A percentile compares a stretch with the other conserved stretches of the same genome.
Conservation (phyloP, 1,140 invertebrate species). For the Pteromalus puparum region DNA sequence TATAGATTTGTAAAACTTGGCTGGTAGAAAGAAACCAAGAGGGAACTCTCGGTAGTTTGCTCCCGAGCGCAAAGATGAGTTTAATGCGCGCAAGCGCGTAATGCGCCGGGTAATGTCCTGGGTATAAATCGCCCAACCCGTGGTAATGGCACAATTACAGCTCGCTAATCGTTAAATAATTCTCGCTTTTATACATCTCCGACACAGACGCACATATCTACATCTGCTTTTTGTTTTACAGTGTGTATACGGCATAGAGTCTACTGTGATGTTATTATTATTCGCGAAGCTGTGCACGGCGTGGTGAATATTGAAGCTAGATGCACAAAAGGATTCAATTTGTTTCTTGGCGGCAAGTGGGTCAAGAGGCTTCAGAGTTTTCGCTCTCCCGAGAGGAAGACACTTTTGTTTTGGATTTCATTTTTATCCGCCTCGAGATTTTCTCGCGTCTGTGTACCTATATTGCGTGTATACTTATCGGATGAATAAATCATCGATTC, state of each 20-base stretch:
- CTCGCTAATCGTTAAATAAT: conserved; percentile 27
- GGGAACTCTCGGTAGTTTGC: too few species aligned
- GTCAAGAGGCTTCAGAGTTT: neutral
- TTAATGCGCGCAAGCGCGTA: conserved; percentile 22
- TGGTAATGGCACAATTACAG: conserved; percentile 24
- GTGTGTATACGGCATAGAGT: neutral
- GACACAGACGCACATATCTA: neutral
- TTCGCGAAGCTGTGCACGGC: neutral
- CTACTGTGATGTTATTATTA: neutral
- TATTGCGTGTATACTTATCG: too few species aligned
- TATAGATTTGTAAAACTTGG: neutral
- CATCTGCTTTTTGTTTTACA: neutral
- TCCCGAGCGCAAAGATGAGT: neutral
- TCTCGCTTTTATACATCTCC: neutral
- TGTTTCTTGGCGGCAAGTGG: neutral
- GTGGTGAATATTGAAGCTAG: neutral
- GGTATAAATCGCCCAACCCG: neutral
- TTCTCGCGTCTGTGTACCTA: neutral
- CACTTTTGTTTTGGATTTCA: neutral
- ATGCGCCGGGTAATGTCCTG: conserved; percentile 9
- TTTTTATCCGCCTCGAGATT: neutral
- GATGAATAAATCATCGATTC: too few species aligned
- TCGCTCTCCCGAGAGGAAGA: neutral
- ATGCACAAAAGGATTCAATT: neutral
- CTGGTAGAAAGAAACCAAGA: too few species aligned